Evolutionary conservation across 1,140 invertebrate species (phyloP).

Genomic region (Trichomalopsis sarcophagae): DNA sequence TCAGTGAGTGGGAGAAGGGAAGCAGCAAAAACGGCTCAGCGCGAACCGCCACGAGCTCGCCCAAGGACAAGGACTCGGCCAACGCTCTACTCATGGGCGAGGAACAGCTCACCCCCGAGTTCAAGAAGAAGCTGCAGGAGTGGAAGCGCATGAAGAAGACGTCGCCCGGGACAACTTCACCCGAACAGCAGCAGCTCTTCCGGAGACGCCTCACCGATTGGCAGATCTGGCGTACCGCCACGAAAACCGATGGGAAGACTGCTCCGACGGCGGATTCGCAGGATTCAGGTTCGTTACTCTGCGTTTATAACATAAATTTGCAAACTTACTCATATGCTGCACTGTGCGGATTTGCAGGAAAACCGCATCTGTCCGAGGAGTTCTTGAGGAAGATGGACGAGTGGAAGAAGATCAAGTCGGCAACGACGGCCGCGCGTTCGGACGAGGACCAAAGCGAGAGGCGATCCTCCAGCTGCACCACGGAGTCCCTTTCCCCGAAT

Average conservation of each 20-base stretch:
- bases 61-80: conserved; percentile 54
- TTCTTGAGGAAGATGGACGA: conserved; percentile 83
- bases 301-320: not conserved
- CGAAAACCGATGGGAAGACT: conserved; percentile 65
- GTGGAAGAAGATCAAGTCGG: conserved; percentile 77
- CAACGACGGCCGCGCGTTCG: conserved; percentile 53
- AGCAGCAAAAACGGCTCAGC: conserved; percentile 58
- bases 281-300: conserved; percentile 4
- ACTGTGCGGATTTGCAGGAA: conserved; percentile 64
- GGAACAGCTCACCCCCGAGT: conserved; percentile 84
- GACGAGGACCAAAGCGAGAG: conserved; percentile 68
- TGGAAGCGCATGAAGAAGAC: conserved; percentile 87
- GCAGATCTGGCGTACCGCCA: conserved; percentile 78
- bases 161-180: conserved; percentile 62
- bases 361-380: conserved; percentile 80
- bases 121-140: conserved; percentile 88
- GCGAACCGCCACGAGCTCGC: not conserved
- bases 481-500: not conserved
- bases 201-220: conserved; percentile 81
- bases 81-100: conserved; percentile 71
- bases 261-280: conserved; percentile 59
- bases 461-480: not conserved
- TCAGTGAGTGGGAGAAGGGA: conserved; percentile 84
- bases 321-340: conserved; percentile 45
- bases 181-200: conserved; percentile 54